A percentile compares a stretch with the other conserved stretches of the same genome.
These are phyloP conservation scores for Hirudinaria manillensis DNA, from an alignment of 2,888 invertebrate species.

Conservation along the genomic window DNA sequence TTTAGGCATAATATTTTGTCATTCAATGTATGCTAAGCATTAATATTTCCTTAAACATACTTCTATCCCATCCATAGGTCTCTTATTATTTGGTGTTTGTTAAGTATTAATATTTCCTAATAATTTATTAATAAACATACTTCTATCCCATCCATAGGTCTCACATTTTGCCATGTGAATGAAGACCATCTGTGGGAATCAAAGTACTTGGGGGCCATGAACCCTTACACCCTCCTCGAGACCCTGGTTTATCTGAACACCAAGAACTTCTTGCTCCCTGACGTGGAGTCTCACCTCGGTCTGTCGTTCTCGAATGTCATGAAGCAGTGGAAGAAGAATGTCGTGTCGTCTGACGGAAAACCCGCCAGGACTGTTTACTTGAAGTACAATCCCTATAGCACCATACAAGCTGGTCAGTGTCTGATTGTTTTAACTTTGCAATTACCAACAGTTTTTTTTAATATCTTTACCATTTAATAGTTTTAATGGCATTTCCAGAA, in stretches of 20 bases:
- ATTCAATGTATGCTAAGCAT: no score
- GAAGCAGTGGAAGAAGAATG: conserved; percentile 72
- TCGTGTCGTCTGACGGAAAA: conserved; percentile 49
- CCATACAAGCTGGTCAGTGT: conserved; percentile 13
- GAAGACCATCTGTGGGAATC: conserved; percentile 95
- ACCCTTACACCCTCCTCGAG: conserved; percentile 83
- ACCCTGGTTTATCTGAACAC: conserved; percentile 94
- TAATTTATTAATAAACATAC: no score
- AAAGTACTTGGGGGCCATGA: conserved; percentile 88
- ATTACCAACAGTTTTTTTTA: neutral
- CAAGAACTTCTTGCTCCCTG: conserved; percentile 87
- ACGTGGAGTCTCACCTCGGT: conserved; percentile 82
- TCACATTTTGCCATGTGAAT: conserved; percentile 84
- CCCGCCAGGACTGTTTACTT: conserved; percentile 69
- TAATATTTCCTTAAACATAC: no score
- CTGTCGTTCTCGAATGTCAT: conserved; percentile 88
- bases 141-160: conserved; percentile 58
- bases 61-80: conserved; percentile 58
- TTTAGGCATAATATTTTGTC: no score
- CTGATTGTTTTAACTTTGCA: neutral
- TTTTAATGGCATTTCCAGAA: neutral
- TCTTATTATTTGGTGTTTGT: conserved; percentile 76
- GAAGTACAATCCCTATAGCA: conserved; percentile 73
- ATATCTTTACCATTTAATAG: neutral
- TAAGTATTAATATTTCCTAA: no score